Conservation (phyloP, 92 coral and sea anemone genomes). For the Parazoanthus swiftii region DNA sequence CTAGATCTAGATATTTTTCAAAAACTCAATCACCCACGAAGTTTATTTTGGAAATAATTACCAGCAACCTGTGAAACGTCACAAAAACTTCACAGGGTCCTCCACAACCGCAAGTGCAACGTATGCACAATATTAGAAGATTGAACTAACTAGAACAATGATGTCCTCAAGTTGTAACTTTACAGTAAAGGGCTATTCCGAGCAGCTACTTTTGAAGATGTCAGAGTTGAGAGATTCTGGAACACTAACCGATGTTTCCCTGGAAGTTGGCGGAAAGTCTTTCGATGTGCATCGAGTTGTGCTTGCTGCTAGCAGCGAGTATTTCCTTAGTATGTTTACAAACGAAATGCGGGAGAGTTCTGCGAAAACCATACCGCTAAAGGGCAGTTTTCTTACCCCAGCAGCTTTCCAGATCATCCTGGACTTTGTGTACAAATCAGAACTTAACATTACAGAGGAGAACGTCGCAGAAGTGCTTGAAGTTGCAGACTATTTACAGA, state of each 20-base stretch:
- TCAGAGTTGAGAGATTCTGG: slow-evolving; percentile 28
- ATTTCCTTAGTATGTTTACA: slow-evolving; percentile 60
- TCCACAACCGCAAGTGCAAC: neutral
- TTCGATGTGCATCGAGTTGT: slow-evolving; percentile 57
- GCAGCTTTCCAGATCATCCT: slow-evolving; percentile 34
- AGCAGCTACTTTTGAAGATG: neutral
- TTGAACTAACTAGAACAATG: neutral
- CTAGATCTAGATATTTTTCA: no score
- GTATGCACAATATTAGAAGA: neutral
- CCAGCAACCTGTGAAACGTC: neutral
- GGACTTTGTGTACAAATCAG: slow-evolving; percentile 44
- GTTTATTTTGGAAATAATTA: no score
- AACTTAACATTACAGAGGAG: slow-evolving; percentile 36
- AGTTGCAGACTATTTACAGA: slow-evolving; percentile 42
- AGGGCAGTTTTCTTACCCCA: slow-evolving; percentile 20
- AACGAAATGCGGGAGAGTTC: slow-evolving; percentile 49
- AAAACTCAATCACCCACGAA: no score
- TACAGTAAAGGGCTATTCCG: neutral
- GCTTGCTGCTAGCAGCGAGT: slow-evolving; percentile 61
- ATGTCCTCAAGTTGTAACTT: neutral
- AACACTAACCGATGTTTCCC: slow-evolving; percentile 35
- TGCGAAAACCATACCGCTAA: slow-evolving; percentile 38
- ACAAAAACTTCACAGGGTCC: neutral
- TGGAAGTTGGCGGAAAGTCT: slow-evolving; percentile 29
- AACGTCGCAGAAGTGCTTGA: slow-evolving; percentile 38